Percentiles rank a stretch among this genome's conserved stretches.
Conservation (phyloP, 2,888 invertebrate species). For the Aphodius granarius region DNA sequence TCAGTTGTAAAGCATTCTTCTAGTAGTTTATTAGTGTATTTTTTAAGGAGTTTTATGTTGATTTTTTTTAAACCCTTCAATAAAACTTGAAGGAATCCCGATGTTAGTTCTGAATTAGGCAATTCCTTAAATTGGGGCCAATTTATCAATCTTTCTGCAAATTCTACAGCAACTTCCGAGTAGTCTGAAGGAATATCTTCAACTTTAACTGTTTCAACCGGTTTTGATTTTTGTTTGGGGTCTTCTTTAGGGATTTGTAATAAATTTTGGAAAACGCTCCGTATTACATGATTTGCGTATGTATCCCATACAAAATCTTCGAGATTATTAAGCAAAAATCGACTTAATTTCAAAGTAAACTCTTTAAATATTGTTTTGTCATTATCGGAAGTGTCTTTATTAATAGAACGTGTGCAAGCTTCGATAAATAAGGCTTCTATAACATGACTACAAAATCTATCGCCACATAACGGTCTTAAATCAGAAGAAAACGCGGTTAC, state of each 20-base stretch:
- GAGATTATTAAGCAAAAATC: constrained; percentile 79
- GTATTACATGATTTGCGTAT: constrained; percentile 76
- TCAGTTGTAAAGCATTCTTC: constrained; percentile 62
- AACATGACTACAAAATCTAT: constrained; percentile 79
- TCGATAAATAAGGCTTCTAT: constrained; percentile 68
- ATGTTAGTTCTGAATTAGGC: constrained; percentile 68
- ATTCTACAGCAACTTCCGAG: constrained; percentile 1
- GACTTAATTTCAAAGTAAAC: constrained; percentile 71
- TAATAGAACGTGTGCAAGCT: constrained; percentile 59
- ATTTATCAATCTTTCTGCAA: constrained; percentile 56
- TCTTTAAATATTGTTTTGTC: constrained; percentile 59
- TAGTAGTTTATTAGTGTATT: constrained; percentile 63
- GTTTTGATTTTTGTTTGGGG: constrained; percentile 26
- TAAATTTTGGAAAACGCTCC: constrained; percentile 71
- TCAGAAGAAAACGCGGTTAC: constrained; percentile 65
- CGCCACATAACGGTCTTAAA: constrained; percentile 70
- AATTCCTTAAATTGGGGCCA: constrained; percentile 82
- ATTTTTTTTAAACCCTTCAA: constrained; percentile 63
- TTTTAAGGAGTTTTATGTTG: constrained; percentile 56
- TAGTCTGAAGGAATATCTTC: not conserved
- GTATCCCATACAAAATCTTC: constrained; percentile 81
- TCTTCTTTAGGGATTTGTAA: constrained; percentile 62
- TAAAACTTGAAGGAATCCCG: constrained; percentile 70
- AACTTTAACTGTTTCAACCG: constrained; percentile 1
- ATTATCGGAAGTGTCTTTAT: constrained; percentile 29